A percentile compares a stretch with the other conserved stretches of the same genome.
Conservation (phyloP, 1,140 invertebrate genomes). For the Octopus bimaculoides region DNA sequence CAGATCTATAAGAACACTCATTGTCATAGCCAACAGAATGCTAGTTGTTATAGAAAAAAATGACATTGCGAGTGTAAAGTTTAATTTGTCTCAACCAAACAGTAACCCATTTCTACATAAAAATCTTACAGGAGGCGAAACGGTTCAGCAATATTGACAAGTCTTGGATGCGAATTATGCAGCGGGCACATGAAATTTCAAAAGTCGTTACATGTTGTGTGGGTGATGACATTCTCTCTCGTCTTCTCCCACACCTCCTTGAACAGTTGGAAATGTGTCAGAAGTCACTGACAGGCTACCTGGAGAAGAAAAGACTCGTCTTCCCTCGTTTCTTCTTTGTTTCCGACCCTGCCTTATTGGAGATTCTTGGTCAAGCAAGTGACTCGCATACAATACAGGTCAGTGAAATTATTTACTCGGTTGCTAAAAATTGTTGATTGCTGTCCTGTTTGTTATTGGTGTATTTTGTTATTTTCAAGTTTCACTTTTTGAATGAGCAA, state of each 20-base stretch:
- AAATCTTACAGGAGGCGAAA: slow-evolving; percentile 54
- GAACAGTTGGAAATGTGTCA: slow-evolving; percentile 96
- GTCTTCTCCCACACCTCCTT: slow-evolving; percentile 89
- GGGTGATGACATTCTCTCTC: slow-evolving; percentile 88
- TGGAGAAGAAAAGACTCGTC: slow-evolving; percentile 94
- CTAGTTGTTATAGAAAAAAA: too few relatives aligned
- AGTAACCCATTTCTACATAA: too few relatives aligned
- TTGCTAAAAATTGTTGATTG: too few relatives aligned
- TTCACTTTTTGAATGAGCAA: too few relatives aligned
- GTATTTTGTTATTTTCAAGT: too few relatives aligned
- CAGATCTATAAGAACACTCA: too few relatives aligned
- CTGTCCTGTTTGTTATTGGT: too few relatives aligned
- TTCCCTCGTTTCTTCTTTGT: slow-evolving; percentile 98
- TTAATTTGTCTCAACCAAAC: too few relatives aligned
- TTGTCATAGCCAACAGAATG: too few relatives aligned
- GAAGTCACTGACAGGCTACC: slow-evolving; percentile 92
- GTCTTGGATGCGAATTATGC: slow-evolving; percentile 98
- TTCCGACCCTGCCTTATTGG: slow-evolving; percentile 91
- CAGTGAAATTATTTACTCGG: background rate
- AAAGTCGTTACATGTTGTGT: slow-evolving; percentile 95
- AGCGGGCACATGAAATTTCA: slow-evolving; percentile 88
- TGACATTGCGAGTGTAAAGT: too few relatives aligned
- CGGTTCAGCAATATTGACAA: slow-evolving; percentile 95
- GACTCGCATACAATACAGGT: slow-evolving; percentile 93
- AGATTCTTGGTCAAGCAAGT: slow-evolving; percentile 95